These are phyloP conservation scores for Chaetoderma sp. DNA, from an alignment of 2,888 invertebrate species.

Conservation along the genomic window DNA sequence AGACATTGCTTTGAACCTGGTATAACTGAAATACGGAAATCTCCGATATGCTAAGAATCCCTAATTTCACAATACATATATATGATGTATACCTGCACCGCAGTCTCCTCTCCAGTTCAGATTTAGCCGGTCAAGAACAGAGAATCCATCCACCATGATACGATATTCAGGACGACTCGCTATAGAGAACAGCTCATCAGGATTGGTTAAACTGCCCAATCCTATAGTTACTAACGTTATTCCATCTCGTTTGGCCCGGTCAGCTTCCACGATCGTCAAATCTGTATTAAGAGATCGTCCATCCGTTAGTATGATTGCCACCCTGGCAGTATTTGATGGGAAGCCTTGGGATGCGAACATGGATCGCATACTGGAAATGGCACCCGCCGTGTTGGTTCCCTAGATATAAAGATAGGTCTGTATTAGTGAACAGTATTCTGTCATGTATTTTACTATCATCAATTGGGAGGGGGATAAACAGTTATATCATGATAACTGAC, in stretches of 20 bases:
- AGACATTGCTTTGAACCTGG: too few species aligned
- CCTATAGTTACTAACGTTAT: not conserved
- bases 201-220: not conserved
- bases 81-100: too few species aligned
- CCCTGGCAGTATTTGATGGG: not conserved
- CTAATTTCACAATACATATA: too few species aligned
- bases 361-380: not conserved
- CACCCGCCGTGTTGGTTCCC: not conserved
- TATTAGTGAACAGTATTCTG: too few species aligned
- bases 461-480: too few species aligned
- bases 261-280: not conserved
- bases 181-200: not conserved
- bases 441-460: too few species aligned
- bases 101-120: too few species aligned
- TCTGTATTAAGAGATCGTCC: not conserved
- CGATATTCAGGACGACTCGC: not conserved
- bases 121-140: not conserved
- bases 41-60: too few species aligned
- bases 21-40: too few species aligned
- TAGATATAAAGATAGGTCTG: too few species aligned
- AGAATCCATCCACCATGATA: not conserved
- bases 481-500: too few species aligned
- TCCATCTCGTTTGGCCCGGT: not conserved
- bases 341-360: not conserved
- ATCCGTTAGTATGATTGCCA: not conserved